A percentile compares a stretch with the other conserved stretches of the same genome.
Evolutionary conservation across 2,888 invertebrate species (phyloP).

Genomic region (Pyrrhosoma nymphula): DNA sequence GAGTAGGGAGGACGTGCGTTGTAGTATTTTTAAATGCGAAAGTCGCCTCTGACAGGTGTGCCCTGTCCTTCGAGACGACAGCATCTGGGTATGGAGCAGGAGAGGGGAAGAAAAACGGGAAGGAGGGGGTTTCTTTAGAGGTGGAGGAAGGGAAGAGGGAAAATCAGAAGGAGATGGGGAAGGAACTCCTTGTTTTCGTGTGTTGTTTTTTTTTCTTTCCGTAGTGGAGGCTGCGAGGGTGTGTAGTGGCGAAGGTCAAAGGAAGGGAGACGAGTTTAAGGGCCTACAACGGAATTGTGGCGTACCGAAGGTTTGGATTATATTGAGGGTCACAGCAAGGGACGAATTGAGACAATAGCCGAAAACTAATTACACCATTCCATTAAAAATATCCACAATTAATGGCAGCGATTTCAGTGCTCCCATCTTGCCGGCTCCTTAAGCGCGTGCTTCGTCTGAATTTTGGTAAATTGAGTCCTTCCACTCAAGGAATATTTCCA

Average conservation of each 20-base stretch:
- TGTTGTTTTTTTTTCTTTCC: background rate
- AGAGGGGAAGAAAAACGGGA: background rate
- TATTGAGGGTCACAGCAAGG: background rate
- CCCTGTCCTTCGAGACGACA: constrained; percentile 7
- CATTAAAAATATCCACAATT: too few relatives aligned
- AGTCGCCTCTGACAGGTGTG: constrained; percentile 60
- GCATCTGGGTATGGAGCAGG: background rate
- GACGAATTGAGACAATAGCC: background rate
- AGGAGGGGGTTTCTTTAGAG: background rate
- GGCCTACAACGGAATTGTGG: background rate
- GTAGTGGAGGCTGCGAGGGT: background rate
- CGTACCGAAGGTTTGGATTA: too few relatives aligned
- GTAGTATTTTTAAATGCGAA: constrained; percentile 58
- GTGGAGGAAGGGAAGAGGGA: background rate
- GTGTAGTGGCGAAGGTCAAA: background rate
- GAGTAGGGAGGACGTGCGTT: background rate
- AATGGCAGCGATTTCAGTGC: too few relatives aligned
- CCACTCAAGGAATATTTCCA: too few relatives aligned
- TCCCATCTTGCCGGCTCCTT: too few relatives aligned
- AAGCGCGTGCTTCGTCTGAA: too few relatives aligned
- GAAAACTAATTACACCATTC: background rate
- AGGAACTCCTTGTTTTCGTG: background rate
- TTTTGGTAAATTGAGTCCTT: too few relatives aligned
- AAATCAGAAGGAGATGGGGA: background rate
- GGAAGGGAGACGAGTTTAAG: background rate